Evolutionary conservation across 2,797 vertebrate species (phyloP).

Genomic region (Semaprochilodus insignis): DNA sequence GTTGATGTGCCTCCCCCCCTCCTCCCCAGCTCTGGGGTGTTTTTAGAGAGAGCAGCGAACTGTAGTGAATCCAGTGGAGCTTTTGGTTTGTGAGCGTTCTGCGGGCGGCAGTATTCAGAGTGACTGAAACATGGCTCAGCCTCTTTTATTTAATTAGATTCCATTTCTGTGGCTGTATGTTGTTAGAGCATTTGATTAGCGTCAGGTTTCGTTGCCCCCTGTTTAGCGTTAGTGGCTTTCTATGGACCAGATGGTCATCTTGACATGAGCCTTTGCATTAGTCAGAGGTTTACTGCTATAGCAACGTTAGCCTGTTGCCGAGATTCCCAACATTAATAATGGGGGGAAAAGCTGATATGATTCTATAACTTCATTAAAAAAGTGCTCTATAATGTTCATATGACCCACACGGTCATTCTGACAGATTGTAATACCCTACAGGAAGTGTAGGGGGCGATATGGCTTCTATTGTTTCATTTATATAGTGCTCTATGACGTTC

Average conservation of each 20-base stretch:
- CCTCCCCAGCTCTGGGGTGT: neutral
- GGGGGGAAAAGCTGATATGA: too few species aligned
- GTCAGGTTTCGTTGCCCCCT: neutral
- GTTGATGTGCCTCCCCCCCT: neutral
- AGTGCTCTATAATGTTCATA: too few species aligned
- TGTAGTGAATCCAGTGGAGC: neutral
- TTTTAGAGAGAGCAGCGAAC: neutral
- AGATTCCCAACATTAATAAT: too few species aligned
- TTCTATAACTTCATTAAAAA: too few species aligned
- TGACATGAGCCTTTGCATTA: neutral
- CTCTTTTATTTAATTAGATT: neutral
- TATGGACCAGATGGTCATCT: neutral
- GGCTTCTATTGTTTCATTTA: too few species aligned
- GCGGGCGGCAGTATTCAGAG: neutral
- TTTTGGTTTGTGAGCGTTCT: neutral
- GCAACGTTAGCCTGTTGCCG: neutral
- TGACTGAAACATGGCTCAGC: neutral
- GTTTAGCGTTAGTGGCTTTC: neutral
- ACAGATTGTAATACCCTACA: too few species aligned
- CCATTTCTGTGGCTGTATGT: neutral
- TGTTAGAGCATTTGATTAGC: constrained; percentile 2
- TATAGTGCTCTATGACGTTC: too few species aligned
- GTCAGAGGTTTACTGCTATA: neutral
- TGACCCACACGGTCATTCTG: too few species aligned
- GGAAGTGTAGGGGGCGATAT: too few species aligned